Evolutionary conservation across 1,140 invertebrate species (phyloP).

Genomic region (Aleiodes sp.): DNA sequence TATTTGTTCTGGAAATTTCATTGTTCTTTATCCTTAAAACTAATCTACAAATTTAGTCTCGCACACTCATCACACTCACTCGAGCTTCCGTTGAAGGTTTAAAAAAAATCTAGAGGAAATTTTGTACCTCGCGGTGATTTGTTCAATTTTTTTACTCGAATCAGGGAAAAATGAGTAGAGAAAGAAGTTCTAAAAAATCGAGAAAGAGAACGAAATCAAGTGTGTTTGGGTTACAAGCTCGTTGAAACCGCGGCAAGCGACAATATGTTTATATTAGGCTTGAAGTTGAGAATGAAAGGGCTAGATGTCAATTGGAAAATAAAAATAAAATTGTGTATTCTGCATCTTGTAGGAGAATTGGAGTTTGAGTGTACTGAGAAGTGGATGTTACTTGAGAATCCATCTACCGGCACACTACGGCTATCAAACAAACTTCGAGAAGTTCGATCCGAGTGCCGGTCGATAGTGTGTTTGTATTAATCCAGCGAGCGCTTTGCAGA

Average conservation of each 20-base stretch:
- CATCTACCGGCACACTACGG: not conserved
- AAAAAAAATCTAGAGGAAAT: not conserved
- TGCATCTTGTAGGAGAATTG: not conserved
- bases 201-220: not conserved
- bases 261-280: too few species aligned
- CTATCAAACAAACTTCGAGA: not conserved
- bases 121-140: not conserved
- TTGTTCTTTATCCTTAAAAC: not conserved
- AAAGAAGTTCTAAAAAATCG: not conserved
- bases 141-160: not conserved
- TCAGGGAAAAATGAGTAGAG: too few species aligned
- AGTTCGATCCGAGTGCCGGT: not conserved
- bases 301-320: too few species aligned
- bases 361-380: not conserved
- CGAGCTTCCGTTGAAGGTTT: constrained; percentile 10
- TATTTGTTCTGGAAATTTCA: not conserved
- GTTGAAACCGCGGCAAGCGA: too few species aligned
- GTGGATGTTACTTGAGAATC: not conserved
- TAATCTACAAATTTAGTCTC: not conserved
- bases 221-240: not conserved
- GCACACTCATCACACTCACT: constrained; percentile 4
- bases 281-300: too few species aligned
- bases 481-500: not conserved
- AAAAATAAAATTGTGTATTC: not conserved
- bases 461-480: not conserved